Evolutionary conservation across 1,140 invertebrate species (phyloP).

Genomic region (Galleria mellonella): DNA sequence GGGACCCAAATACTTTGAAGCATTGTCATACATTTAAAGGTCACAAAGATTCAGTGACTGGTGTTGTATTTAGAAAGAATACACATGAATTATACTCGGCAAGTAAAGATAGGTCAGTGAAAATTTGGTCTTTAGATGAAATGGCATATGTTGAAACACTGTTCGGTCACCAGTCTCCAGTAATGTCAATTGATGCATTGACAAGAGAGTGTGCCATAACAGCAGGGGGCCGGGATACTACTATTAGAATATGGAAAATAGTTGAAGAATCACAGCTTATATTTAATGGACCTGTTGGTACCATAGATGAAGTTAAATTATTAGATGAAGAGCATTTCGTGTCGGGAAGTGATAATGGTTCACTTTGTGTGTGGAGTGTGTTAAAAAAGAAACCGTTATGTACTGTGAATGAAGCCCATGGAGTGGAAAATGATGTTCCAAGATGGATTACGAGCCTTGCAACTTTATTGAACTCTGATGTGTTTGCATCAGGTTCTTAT

Average conservation of each 20-base stretch:
- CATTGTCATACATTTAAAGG: slow-evolving; percentile 88
- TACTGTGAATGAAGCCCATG: slow-evolving; percentile 85
- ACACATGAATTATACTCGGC: slow-evolving; percentile 93
- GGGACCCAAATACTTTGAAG: slow-evolving; percentile 85
- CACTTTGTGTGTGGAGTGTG: slow-evolving; percentile 89
- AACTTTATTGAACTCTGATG: slow-evolving; percentile 88
- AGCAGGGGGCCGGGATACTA: slow-evolving; percentile 89
- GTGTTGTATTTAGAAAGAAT: slow-evolving; percentile 89
- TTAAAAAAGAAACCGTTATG: slow-evolving; percentile 93
- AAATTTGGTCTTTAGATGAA: slow-evolving; percentile 96
- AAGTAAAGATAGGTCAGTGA: slow-evolving; percentile 89
- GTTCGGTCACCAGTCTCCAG: slow-evolving; percentile 93
- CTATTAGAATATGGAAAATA: slow-evolving; percentile 95
- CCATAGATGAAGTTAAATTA: slow-evolving; percentile 90
- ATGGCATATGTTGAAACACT: slow-evolving; percentile 97
- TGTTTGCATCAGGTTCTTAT: slow-evolving; percentile 93
- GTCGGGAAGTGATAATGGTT: slow-evolving; percentile 92
- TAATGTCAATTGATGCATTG: slow-evolving; percentile 92
- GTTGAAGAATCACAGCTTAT: slow-evolving; percentile 96
- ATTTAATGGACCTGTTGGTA: slow-evolving; percentile 88
- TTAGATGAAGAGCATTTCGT: slow-evolving; percentile 96
- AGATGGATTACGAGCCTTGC: slow-evolving; percentile 92
- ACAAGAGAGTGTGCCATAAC: slow-evolving; percentile 90
- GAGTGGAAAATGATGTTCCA: slow-evolving; percentile 78
- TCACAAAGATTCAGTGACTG: slow-evolving; percentile 84